Percentiles rank a stretch among this genome's conserved stretches.
phyloP scores from a whole-genome alignment of 2,113 vertebrate species.

The Climacteris rufus region DNA sequence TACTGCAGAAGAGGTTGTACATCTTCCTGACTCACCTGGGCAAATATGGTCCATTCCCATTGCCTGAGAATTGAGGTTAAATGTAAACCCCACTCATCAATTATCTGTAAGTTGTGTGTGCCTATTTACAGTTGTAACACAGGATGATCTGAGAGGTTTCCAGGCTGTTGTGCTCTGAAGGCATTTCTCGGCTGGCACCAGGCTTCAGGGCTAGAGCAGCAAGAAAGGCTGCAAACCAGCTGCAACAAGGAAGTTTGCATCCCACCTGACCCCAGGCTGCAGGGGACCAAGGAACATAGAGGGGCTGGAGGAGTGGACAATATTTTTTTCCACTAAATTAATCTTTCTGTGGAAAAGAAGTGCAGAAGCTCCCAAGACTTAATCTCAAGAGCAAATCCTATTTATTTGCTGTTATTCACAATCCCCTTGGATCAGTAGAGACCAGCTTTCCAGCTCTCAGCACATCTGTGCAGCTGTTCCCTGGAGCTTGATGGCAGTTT shows the following conservation, averaged over 20 bases:
- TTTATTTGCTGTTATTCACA: not conserved
- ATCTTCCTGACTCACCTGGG: not conserved
- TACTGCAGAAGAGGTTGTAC: not conserved
- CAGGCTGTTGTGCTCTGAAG: not conserved
- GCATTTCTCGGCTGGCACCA: not conserved
- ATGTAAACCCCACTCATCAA: rapidly evolving
- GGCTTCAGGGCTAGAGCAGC: not conserved
- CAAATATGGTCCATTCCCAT: not conserved
- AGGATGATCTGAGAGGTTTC: not conserved
- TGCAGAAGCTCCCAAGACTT: not conserved
- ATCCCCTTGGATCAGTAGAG: not conserved
- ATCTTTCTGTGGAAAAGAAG: not conserved
- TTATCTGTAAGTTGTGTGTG: not conserved
- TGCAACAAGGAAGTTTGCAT: not conserved
- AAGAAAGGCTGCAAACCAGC: not conserved
- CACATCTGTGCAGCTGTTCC: not conserved
- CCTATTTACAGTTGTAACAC: not conserved
- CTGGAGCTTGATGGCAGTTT: not conserved
- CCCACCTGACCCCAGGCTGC: not conserved
- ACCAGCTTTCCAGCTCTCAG: not conserved
- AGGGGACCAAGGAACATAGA: not conserved
- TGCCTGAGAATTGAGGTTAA: not conserved
- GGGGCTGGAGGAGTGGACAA: not conserved
- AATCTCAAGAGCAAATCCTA: not conserved
- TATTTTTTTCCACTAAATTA: not conserved